Evolutionary conservation across 2,888 invertebrate genomes (phyloP).

Genomic region (Drosophila merina): DNA sequence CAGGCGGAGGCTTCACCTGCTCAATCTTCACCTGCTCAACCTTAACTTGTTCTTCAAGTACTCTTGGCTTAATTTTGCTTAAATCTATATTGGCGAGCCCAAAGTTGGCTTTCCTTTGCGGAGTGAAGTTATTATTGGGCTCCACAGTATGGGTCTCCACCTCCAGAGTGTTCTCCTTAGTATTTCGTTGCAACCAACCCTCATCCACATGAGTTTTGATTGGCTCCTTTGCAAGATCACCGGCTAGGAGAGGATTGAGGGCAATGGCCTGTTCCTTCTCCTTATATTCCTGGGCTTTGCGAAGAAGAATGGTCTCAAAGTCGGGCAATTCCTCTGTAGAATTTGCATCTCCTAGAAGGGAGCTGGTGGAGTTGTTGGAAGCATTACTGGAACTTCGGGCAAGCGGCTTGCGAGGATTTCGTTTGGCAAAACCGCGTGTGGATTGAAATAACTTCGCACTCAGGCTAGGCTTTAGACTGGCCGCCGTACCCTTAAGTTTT

Average conservation of each 20-base stretch:
- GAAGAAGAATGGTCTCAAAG: slow-evolving; percentile 82
- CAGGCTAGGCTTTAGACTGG: slow-evolving; percentile 72
- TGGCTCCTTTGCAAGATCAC: slow-evolving; percentile 48
- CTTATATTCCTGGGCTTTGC: slow-evolving; percentile 79
- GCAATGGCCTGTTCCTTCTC: slow-evolving; percentile 44
- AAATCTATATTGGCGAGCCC: slow-evolving; percentile 84
- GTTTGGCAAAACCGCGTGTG: slow-evolving; percentile 86
- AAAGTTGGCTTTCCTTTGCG: slow-evolving; percentile 50
- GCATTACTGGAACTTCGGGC: slow-evolving; percentile 73
- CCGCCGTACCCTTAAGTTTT: slow-evolving; percentile 11
- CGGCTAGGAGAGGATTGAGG: slow-evolving; percentile 57
- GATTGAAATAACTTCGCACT: slow-evolving; percentile 88
- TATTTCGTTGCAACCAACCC: slow-evolving; percentile 86
- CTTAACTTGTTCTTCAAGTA: not conserved
- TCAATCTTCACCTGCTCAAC: not conserved
- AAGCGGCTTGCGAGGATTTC: slow-evolving; percentile 90
- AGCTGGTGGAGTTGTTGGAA: not conserved
- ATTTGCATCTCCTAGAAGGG: not conserved
- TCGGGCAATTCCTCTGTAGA: slow-evolving; percentile 77
- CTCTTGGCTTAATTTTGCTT: slow-evolving; percentile 52
- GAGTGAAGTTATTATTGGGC: slow-evolving; percentile 39
- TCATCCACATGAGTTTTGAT: slow-evolving; percentile 82
- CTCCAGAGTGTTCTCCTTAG: slow-evolving; percentile 49
- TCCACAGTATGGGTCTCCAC: slow-evolving; percentile 3
- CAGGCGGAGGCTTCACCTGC: not conserved